A percentile compares a stretch with the other conserved stretches of the same genome.
These are phyloP conservation scores for Palaemon carinicauda DNA, from an alignment of 1,140 invertebrate species.

Conservation along the genomic window DNA sequence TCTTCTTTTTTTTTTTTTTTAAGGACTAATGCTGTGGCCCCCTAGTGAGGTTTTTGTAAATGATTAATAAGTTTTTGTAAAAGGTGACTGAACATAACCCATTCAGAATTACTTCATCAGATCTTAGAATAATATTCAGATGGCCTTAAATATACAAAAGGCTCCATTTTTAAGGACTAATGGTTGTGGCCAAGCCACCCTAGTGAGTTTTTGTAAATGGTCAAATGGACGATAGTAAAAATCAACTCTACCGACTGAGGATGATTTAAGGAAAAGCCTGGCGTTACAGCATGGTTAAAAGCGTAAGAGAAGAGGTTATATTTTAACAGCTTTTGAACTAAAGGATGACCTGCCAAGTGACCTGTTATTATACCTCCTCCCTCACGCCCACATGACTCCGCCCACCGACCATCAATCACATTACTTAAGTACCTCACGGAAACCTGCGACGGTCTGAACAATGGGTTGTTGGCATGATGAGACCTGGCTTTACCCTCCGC, in stretches of 20 bases:
- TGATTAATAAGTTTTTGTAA: no score
- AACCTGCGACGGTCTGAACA: constrained; percentile 5
- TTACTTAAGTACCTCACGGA: constrained; percentile 1
- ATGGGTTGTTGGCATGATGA: constrained; percentile 19
- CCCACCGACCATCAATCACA: constrained; percentile 22
- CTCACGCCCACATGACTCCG: constrained; percentile 38
- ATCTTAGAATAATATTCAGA: no score
- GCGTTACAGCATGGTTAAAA: not conserved
- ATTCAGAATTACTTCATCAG: no score
- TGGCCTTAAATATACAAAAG: no score
- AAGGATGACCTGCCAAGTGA: constrained; percentile 42
- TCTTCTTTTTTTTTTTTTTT: no score
- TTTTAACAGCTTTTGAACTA: not conserved
- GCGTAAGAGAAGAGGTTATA: constrained; percentile 34
- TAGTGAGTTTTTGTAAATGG: no score
- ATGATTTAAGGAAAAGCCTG: not conserved
- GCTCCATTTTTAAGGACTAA: no score
- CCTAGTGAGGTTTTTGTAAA: no score
- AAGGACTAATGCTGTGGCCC: no score
- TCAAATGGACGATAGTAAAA: not conserved
- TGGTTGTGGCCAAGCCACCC: no score
- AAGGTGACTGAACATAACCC: no score
- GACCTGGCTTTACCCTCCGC: not conserved
- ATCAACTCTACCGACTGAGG: no score
- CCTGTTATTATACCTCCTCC: constrained; percentile 40